Evolutionary conservation across 2,888 invertebrate species (phyloP), one percentile per base, ranked within the genome.

Genomic region (Drosophila nr. perissopoda): DNA sequence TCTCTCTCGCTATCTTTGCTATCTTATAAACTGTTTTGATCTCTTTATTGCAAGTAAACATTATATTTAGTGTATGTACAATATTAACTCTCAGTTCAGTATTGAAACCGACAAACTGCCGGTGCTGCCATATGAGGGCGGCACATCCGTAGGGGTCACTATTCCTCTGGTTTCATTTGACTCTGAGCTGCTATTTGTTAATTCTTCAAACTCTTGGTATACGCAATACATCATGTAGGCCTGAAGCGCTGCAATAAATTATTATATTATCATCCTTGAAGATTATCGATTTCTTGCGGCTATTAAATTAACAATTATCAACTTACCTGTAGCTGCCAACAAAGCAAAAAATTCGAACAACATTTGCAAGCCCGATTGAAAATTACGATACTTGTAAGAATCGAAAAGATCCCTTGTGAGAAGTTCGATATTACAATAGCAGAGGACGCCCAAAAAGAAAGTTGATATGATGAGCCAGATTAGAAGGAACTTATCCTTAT

Each of bases 401-500:
- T 11, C 1, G 5, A 52, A 52, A 1, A 52, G 8, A 0, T 42
- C 31, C 0, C 6, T 1, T 25, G 4, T 16, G 4, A 62, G 3
- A 21, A n/a, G 46, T 1, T 31, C 0, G 6, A 63, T 1, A 21
- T 11, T 4, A 5, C 5, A 38, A 36, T 16, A 53, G 33, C 53
- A 33, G 4, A 33, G 8, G 7, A n/a, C 16, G 3, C 38, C 27
- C 16, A 63, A 54, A 1, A 54, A 33, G 6, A 21, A 2, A 0
- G 16, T 18, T 4, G 67, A 8, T 1, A n/a, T 3, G n/a, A 31
- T 11, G 27, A 67, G 18, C 67, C 67, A 67, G 31, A 54, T 25
- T 3, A 67, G 13, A 11, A 62, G 4, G 27, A 66, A 53, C 21
- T 27, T 48, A 21, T 67, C 70, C 42, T 67, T 57, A 16, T 52